Percentiles rank a stretch among this genome's conserved stretches.
These are phyloP conservation scores for Diloba caeruleocephala DNA, from an alignment of 2,888 invertebrate genomes.

Conservation along the genomic window DNA sequence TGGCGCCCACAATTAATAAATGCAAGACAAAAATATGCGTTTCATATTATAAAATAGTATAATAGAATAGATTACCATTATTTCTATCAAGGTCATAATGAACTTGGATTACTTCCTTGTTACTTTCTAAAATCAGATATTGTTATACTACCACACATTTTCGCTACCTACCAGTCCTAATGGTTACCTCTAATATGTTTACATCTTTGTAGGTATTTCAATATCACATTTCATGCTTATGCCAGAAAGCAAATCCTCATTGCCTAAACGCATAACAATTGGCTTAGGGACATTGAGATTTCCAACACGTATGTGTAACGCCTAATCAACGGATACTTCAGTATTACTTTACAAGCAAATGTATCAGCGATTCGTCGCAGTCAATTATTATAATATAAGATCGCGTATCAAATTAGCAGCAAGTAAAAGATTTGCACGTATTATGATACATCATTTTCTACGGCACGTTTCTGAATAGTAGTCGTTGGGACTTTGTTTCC, in stretches of 20 bases:
- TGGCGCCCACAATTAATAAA: constrained; percentile 9
- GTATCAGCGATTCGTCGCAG: no score
- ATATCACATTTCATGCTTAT: constrained; percentile 24
- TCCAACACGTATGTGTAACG: constrained; percentile 19
- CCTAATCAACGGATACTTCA: constrained; percentile 32
- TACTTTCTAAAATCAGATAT: no score
- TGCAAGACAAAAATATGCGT: no score
- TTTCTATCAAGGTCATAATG: no score
- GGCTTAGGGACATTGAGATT: constrained; percentile 28
- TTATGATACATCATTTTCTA: constrained; percentile 4
- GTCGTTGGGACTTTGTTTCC: constrained; percentile 22
- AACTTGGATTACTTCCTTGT: no score
- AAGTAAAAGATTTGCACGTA: constrained; percentile 1
- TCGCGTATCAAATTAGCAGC: not conserved
- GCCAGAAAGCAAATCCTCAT: constrained; percentile 18
- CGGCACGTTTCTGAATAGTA: constrained; percentile 42
- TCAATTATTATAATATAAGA: constrained; percentile 6
- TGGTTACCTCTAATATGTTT: not conserved
- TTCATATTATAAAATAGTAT: no score
- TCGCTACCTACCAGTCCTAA: no score
- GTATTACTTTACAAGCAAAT: constrained; percentile 10
- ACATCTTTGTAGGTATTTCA: no score
- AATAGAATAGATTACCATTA: no score
- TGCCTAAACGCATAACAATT: constrained; percentile 21
- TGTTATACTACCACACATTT: no score